Conservation (phyloP, 2,113 vertebrate species). For the Vicugna pacos region DNA sequence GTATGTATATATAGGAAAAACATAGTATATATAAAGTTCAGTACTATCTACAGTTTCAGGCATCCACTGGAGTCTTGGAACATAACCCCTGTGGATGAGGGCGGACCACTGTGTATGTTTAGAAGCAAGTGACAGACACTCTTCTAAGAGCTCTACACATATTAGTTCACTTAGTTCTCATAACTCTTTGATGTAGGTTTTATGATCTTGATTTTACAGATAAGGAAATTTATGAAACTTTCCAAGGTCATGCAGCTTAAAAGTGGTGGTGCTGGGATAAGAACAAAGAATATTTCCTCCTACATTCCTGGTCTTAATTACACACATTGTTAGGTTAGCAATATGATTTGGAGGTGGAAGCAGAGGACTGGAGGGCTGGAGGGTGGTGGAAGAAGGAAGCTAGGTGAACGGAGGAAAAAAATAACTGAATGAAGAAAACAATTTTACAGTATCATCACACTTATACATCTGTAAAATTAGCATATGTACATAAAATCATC, state of each 20-base stretch:
- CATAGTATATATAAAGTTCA: neutral
- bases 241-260: neutral
- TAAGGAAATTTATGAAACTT: neutral
- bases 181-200: neutral
- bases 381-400: neutral
- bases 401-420: neutral
- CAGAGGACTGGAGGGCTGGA: neutral
- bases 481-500: neutral
- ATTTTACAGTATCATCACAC: neutral
- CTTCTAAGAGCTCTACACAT: neutral
- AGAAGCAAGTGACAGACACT: too few species aligned
- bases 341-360: neutral
- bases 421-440: neutral
- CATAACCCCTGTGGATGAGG: too few species aligned
- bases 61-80: neutral
- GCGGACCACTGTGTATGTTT: too few species aligned
- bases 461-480: neutral
- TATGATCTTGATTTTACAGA: constrained; percentile 18
- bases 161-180: neutral
- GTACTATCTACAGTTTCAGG: neutral
- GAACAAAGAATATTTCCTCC: neutral
- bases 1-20: neutral
- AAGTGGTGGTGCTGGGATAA: neutral
- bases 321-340: neutral
- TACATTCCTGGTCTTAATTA: neutral